phyloP scores from a whole-genome alignment of 2,888 invertebrate genomes.

The Stenoptilia bipunctidactyla region DNA sequence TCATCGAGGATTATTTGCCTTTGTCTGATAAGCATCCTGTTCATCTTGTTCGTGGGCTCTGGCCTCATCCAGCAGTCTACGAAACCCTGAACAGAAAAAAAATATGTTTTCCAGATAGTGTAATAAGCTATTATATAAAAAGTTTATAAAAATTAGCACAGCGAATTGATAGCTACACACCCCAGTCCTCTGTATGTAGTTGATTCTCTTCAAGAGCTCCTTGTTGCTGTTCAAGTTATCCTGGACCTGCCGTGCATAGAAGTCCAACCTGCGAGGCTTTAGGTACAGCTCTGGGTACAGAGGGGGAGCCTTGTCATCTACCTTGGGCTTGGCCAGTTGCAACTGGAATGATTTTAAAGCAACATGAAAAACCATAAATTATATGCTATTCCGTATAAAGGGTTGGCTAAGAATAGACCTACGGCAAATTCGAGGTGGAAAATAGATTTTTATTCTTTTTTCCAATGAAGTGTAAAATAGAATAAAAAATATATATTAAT shows the following conservation, averaged over 20 bases:
- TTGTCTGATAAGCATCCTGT: slow-evolving; percentile 37
- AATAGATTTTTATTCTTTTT: too few species aligned
- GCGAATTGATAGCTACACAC: slow-evolving; percentile 37
- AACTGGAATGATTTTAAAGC: slow-evolving; percentile 33
- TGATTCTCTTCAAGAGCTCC: slow-evolving; percentile 69
- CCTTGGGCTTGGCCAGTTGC: slow-evolving; percentile 39
- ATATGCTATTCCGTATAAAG: too few species aligned
- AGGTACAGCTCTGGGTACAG: slow-evolving; percentile 66
- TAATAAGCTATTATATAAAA: too few species aligned
- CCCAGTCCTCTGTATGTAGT: slow-evolving; percentile 69
- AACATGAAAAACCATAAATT: too few species aligned
- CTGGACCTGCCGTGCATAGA: slow-evolving; percentile 47
- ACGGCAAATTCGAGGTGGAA: too few species aligned
- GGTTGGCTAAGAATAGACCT: too few species aligned
- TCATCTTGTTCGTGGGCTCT: slow-evolving; percentile 31
- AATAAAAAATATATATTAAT: too few species aligned
- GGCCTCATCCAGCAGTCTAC: slow-evolving; percentile 52
- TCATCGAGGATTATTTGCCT: slow-evolving; percentile 38
- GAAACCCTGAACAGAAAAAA: slow-evolving; percentile 32
- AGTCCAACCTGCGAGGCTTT: slow-evolving; percentile 62
- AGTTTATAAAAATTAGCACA: neutral
- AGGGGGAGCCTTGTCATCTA: slow-evolving; percentile 67
- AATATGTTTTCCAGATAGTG: too few species aligned
- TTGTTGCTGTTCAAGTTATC: slow-evolving; percentile 68
- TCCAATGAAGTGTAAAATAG: too few species aligned